phyloP scores from a whole-genome alignment of 1,140 invertebrate species.

The Drosophila neocordata region DNA sequence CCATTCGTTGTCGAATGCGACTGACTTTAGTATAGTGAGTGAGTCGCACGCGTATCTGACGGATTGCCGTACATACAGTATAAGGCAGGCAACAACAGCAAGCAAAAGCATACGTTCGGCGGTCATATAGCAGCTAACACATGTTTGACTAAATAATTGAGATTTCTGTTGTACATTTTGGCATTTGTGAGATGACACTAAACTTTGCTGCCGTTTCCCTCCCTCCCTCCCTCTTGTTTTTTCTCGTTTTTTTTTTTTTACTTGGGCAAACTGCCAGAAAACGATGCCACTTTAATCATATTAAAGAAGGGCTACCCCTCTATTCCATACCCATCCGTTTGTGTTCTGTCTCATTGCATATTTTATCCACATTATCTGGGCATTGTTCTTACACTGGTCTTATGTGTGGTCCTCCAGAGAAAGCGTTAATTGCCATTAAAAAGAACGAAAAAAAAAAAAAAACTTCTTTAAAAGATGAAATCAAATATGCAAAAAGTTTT shows the following conservation, averaged over 20 bases:
- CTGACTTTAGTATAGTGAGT: background rate
- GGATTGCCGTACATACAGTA: conserved; percentile 62
- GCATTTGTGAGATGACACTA: conserved; percentile 55
- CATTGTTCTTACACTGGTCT: conserved; percentile 13
- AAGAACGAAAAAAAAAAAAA: conserved; percentile 41
- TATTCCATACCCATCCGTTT: background rate
- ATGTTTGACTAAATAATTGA: conserved; percentile 77
- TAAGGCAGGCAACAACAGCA: conserved; percentile 24
- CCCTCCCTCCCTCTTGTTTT: too few relatives aligned
- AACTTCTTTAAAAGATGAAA: conserved; percentile 26
- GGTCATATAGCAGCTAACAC: conserved; percentile 67
- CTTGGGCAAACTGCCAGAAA: conserved; percentile 54
- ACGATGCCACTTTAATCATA: conserved; percentile 1
- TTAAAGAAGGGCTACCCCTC: background rate
- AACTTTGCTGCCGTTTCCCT: conserved; percentile 20
- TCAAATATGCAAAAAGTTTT: conserved; percentile 18
- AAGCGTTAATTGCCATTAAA: conserved; percentile 51
- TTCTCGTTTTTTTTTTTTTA: background rate
- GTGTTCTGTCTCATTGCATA: background rate
- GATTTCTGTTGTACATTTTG: conserved; percentile 64
- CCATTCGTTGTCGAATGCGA: conserved; percentile 23
- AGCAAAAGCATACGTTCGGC: too few relatives aligned
- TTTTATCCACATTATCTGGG: background rate
- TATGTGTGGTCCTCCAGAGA: conserved; percentile 1
- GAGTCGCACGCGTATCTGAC: conserved; percentile 65